Conservation (phyloP, 2,113 vertebrate genomes). For the Pituophis catenifer region DNA sequence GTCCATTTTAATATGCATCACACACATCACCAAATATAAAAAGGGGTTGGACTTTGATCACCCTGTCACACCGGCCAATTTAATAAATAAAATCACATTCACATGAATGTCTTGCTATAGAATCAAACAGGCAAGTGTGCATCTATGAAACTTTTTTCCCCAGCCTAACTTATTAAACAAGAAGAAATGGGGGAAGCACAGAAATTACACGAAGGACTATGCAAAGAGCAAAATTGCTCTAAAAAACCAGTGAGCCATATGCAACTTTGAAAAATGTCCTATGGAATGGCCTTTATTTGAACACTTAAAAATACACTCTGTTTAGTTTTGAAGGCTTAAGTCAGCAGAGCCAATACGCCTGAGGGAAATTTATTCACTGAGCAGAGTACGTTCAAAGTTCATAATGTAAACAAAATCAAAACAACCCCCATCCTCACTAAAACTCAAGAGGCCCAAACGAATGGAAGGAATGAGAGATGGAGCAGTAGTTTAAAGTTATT, state of each 20-base stretch:
- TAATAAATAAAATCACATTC: not conserved
- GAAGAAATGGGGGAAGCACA: not conserved
- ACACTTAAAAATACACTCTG: not conserved
- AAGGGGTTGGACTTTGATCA: not conserved
- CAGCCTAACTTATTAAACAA: not conserved
- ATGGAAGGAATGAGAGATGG: not conserved
- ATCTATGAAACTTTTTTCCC: not conserved
- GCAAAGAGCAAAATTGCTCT: not conserved
- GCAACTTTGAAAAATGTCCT: not conserved
- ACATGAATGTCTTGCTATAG: not conserved
- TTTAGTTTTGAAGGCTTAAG: not conserved
- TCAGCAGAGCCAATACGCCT: not conserved
- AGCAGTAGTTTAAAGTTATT: not conserved
- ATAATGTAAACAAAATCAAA: not conserved
- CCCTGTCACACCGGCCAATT: not conserved
- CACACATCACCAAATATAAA: not conserved
- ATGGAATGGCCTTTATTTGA: not conserved
- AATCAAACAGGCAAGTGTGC: not conserved
- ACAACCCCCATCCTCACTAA: not conserved
- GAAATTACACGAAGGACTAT: not conserved
- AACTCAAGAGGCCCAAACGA: not conserved
- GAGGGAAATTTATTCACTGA: not conserved
- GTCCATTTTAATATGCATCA: not conserved
- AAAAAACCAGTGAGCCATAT: not conserved
- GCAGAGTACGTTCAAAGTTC: not conserved